Percentiles rank a stretch among this genome's conserved stretches.
These are phyloP conservation scores for Mermis nigrescens DNA, from an alignment of 2,888 invertebrate species.

Conservation along the genomic window DNA sequence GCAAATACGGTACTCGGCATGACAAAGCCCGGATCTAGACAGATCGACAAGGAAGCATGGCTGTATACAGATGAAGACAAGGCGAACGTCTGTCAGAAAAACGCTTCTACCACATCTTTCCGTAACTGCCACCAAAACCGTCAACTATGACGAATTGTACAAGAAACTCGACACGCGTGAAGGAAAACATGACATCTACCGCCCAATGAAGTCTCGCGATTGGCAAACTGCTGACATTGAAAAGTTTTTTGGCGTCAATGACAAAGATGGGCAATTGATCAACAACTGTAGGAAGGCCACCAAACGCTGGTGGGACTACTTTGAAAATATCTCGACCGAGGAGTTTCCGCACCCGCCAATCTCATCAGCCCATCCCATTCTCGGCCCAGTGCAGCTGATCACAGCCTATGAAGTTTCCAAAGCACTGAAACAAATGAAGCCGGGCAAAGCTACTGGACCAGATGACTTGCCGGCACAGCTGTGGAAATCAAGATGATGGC, in stretches of 20 bases:
- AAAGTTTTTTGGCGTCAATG: not conserved
- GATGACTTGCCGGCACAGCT: constrained; percentile 3
- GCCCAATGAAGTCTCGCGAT: not conserved
- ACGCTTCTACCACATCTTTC: not conserved
- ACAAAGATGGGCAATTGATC: not conserved
- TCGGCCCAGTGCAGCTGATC: not conserved
- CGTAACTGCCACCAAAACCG: not conserved
- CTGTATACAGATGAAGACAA: not conserved
- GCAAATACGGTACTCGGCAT: not conserved
- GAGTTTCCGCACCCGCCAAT: constrained; percentile 4
- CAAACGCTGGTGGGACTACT: not conserved
- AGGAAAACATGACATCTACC: not conserved
- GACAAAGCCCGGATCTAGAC: not conserved
- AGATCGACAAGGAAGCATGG: not conserved
- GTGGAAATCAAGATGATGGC: not conserved
- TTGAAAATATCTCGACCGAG: not conserved
- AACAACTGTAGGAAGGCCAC: not conserved
- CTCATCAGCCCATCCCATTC: not conserved
- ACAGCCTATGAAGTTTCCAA: not conserved
- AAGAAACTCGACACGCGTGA: not conserved
- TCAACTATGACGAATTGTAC: not conserved
- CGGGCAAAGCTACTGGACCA: constrained; percentile 7
- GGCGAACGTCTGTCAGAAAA: not conserved
- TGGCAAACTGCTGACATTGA: not conserved
- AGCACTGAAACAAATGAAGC: constrained; percentile 3